Percentiles rank a stretch among this genome's conserved stretches.
Conservation (phyloP, 1,140 invertebrate genomes). For the Musca domestica region DNA sequence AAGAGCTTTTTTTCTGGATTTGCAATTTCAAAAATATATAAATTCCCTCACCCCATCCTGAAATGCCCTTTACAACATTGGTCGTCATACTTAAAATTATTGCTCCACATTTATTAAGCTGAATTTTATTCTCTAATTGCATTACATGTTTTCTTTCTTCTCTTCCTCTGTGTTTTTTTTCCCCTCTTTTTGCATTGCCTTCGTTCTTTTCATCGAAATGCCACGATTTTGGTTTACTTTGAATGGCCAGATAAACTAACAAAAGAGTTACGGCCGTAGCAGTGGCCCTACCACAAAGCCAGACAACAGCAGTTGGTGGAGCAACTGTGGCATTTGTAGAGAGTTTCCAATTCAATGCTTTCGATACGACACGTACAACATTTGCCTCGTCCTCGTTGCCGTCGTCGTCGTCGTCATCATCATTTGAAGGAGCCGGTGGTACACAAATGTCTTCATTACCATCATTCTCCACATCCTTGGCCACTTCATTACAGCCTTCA, state of each 20-base stretch:
- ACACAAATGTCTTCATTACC: constrained; percentile 8
- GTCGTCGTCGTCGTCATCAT: not conserved
- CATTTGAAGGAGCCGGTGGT: constrained; percentile 1
- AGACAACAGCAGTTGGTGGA: constrained; percentile 5
- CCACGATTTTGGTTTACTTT: too few relatives aligned
- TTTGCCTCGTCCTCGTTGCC: constrained; percentile 11
- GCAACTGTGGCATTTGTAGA: constrained; percentile 7
- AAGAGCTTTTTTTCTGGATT: too few relatives aligned
- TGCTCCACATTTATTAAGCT: too few relatives aligned
- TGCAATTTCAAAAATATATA: too few relatives aligned
- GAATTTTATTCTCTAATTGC: constrained; percentile 8
- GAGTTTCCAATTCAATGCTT: constrained; percentile 16
- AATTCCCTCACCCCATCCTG: too few relatives aligned
- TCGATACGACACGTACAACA: constrained; percentile 11
- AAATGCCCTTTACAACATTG: too few relatives aligned
- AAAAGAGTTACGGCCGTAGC: constrained; percentile 6
- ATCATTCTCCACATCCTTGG: not conserved
- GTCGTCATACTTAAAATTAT: too few relatives aligned
- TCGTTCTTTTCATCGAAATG: too few relatives aligned
- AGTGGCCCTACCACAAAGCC: not conserved
- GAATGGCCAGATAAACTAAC: constrained; percentile 6
- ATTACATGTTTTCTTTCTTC: not conserved
- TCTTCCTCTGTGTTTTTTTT: not conserved
- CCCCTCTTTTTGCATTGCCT: too few relatives aligned
- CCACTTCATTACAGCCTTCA: too few relatives aligned